Base-by-base conservation (phyloP, 2,113 vertebrate genomes). In the Sarotherodon lohbergeri region DNA sequence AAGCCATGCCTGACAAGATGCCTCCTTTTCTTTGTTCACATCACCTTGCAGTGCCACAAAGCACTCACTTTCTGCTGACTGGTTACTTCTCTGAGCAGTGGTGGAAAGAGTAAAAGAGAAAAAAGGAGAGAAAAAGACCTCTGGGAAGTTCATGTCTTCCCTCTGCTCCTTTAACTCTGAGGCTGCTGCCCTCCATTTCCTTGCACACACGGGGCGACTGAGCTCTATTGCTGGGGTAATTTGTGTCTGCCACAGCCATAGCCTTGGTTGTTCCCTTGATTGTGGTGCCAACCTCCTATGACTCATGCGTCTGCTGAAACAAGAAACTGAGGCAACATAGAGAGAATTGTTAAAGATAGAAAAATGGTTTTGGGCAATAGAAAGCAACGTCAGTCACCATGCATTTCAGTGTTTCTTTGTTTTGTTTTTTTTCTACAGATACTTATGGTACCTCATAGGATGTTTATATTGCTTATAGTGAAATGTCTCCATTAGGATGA, bases 61-160 rank as follows among this genome's bases (percentile, higher is more conserved):
- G 68, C 48, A 85, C 82, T 89, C 5, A 24, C 84, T 88, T 94
- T 94, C 84, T 95, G 95, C 96, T 95, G 94, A 96, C 90, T 86
- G 84, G 82, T 61, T 90, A 39, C 82, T 94, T 95, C 87, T 85
- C 80, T 88, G 34, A 86, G 59, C 88, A 54, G 78, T 43, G 43
- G 55, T n/a, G 82, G 50, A 90, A 57, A 80, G 27, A 86, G 89
- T 78, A 82, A 68, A 17, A 43, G 5, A 7, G 13, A 24, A 80
- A 83, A 61, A 88, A 50, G 71, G 43, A 29, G 14, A 57, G 68
- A 88, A 90, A 86, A 39, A 29, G 84, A 88, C 79, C 81, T 87
- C 29, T 87, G 46, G 91, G 86, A 92, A 91, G 88, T 90, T 93
- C 80, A 71, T 91, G 83, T 86, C 73, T 78, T 52, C 84, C 66